Evolutionary conservation across 2,113 vertebrate genomes (phyloP).

Genomic region (Ptychochromis oligacanthus): DNA sequence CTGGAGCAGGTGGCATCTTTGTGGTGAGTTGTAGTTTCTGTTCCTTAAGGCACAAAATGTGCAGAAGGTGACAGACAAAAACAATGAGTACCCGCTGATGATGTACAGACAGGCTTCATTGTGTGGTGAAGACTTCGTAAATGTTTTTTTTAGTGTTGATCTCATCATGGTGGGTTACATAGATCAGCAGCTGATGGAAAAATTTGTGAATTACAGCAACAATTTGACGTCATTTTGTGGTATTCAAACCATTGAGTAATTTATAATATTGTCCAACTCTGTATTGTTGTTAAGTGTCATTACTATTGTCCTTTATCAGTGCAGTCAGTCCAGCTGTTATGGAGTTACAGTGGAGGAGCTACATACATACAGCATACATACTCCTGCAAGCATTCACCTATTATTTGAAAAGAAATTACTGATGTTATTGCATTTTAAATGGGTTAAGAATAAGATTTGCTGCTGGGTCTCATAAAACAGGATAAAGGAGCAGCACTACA

Average conservation of each 20-base stretch:
- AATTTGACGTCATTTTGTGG: background rate
- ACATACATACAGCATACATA: background rate
- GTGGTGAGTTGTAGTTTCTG: slow-evolving; percentile 82
- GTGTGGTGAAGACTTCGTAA: background rate
- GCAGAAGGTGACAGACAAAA: background rate
- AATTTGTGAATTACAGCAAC: background rate
- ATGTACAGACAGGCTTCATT: background rate
- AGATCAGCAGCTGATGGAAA: background rate
- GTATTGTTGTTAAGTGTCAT: background rate
- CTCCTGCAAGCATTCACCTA: background rate
- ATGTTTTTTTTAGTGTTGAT: background rate
- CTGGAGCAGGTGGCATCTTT: slow-evolving; percentile 90
- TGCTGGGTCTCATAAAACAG: background rate
- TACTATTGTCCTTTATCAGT: background rate
- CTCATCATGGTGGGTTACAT: background rate
- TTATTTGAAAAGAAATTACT: background rate
- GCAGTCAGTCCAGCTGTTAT: background rate
- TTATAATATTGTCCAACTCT: background rate
- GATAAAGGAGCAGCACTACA: background rate
- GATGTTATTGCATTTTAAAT: background rate
- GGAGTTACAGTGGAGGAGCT: background rate
- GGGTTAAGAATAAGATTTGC: background rate
- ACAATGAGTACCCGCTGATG: background rate
- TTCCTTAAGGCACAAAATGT: background rate
- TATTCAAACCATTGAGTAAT: background rate